These are phyloP conservation scores for Sesia bembeciformis DNA, from an alignment of 2,888 invertebrate species.

Conservation along the genomic window DNA sequence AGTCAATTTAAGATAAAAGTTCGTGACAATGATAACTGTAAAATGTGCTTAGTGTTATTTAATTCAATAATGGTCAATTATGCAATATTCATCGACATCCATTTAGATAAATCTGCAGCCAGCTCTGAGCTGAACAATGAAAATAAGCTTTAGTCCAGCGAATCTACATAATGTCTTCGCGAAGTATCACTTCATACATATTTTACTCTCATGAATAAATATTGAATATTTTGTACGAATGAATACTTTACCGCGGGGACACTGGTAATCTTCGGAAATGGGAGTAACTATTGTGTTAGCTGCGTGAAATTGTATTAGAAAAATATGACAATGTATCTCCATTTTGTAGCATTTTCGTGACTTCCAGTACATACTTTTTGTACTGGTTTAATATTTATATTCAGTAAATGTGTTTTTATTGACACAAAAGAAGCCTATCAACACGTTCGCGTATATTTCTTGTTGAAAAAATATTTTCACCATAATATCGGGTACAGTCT, in stretches of 20 bases:
- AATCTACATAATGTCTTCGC: constrained; percentile 25
- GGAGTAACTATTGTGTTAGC: neutral
- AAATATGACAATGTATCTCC: too few species aligned
- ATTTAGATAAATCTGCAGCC: neutral
- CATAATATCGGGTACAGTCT: too few species aligned
- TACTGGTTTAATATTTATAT: too few species aligned
- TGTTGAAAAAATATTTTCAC: too few species aligned
- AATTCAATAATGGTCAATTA: too few species aligned
- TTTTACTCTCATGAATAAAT: constrained; percentile 51
- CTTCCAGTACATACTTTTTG: neutral
- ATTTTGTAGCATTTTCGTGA: neutral
- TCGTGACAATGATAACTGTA: too few species aligned
- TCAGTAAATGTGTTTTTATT: too few species aligned
- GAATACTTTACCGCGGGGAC: neutral
- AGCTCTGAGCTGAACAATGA: neutral
- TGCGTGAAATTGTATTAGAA: neutral
- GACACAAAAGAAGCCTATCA: too few species aligned
- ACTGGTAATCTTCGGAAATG: neutral
- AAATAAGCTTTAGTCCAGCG: constrained; percentile 5
- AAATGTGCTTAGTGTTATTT: too few species aligned
- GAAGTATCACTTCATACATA: constrained; percentile 40
- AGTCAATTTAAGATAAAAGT: too few species aligned
- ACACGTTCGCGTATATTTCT: too few species aligned
- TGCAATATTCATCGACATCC: too few species aligned
- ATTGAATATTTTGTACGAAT: constrained; percentile 30